Percentiles rank a stretch among this genome's conserved stretches.
These are phyloP conservation scores for Actinia equina DNA, from an alignment of 64 coral and sea anemone genomes.

Conservation along the genomic window DNA sequence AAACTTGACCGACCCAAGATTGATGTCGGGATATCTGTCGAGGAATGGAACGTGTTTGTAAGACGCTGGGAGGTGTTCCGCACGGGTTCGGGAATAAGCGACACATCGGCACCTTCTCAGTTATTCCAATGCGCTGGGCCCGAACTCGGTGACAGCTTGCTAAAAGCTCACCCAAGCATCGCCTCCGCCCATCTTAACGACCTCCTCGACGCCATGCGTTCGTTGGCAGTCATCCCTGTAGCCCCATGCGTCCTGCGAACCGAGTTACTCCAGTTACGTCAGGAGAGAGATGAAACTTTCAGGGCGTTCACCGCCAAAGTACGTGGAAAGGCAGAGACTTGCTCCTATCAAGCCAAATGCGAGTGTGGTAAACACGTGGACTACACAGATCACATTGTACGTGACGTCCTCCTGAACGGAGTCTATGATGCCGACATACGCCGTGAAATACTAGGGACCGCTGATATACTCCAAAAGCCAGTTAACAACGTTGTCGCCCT, in stretches of 20 bases:
- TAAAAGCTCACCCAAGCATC: neutral
- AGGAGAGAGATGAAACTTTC: neutral
- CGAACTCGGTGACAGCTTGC: slow-evolving; percentile 38
- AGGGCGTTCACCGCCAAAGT: neutral
- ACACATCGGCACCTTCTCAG: slow-evolving; percentile 29
- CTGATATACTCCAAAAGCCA: neutral
- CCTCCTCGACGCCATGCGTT: slow-evolving; percentile 1
- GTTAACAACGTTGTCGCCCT: too few species aligned
- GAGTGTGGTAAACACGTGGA: neutral
- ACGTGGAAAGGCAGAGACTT: neutral
- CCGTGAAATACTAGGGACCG: neutral
- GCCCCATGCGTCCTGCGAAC: slow-evolving; percentile 8
- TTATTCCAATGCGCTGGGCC: slow-evolving; percentile 40
- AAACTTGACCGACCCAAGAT: slow-evolving; percentile 42
- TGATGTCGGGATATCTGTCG: slow-evolving; percentile 21
- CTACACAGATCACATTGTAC: neutral
- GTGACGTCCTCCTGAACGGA: neutral
- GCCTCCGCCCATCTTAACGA: neutral
- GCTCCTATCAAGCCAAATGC: neutral
- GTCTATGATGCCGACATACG: neutral
- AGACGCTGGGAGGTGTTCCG: neutral
- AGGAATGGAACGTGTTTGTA: slow-evolving; percentile 30
- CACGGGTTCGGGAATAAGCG: slow-evolving; percentile 28
- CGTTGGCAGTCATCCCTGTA: neutral
- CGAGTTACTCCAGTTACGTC: slow-evolving; percentile 13